These are phyloP conservation scores for Triops longicaudatus DNA, from an alignment of 1,140 invertebrate genomes.

Conservation along the genomic window DNA sequence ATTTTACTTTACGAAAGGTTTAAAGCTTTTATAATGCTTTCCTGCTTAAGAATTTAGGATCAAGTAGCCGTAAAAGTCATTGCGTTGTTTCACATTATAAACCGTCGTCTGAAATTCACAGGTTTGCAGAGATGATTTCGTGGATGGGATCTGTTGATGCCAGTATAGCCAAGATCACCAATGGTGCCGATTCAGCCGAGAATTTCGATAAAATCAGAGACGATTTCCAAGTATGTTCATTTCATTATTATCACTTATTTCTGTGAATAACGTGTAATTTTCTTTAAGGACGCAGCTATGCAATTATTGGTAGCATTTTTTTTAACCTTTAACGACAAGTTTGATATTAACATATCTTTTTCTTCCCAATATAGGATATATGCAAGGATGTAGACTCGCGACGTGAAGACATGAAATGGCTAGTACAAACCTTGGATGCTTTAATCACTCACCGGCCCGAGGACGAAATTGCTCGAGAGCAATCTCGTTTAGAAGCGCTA, in stretches of 20 bases:
- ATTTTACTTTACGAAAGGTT: background rate
- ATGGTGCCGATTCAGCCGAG: conserved; percentile 70
- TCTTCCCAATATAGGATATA: conserved; percentile 52
- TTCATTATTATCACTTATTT: conserved; percentile 15
- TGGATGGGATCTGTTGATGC: conserved; percentile 87
- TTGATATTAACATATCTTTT: conserved; percentile 19
- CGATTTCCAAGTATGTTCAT: conserved; percentile 68
- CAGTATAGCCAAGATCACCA: conserved; percentile 67
- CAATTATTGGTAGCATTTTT: background rate
- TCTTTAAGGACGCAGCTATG: conserved; percentile 6
- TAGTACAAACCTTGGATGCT: conserved; percentile 79
- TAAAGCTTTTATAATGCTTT: background rate
- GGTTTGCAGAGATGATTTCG: conserved; percentile 68
- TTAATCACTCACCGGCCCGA: conserved; percentile 72
- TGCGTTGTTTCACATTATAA: background rate
- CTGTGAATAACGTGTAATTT: background rate
- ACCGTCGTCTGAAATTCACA: conserved; percentile 34
- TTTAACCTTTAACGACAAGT: no score
- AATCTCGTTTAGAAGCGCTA: conserved; percentile 68
- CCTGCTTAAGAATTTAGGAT: background rate
- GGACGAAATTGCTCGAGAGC: conserved; percentile 56
- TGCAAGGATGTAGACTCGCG: conserved; percentile 80
- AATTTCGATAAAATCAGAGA: conserved; percentile 81
- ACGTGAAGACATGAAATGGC: conserved; percentile 87
- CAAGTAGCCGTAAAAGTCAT: background rate